A percentile compares a stretch with the other conserved stretches of the same genome.
phyloP scores from a whole-genome alignment of 2,888 invertebrate genomes.

The Caenorhabditis sp. region DNA sequence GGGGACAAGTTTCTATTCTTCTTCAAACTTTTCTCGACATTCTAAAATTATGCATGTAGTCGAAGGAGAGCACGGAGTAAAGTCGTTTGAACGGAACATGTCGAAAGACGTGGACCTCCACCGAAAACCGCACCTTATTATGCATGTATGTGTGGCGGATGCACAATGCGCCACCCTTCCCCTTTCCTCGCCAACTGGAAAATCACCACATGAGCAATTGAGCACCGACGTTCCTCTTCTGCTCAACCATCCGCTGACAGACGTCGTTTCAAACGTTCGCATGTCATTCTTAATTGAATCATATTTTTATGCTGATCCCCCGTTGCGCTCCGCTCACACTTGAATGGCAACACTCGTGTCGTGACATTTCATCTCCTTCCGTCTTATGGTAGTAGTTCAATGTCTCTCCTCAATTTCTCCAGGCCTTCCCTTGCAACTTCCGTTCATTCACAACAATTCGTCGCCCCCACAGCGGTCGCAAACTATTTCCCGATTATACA shows the following conservation, averaged over 20 bases:
- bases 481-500: constrained; percentile 64
- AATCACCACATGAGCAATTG: constrained; percentile 63
- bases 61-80: constrained; percentile 43
- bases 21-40: constrained; percentile 32
- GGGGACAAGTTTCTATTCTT: constrained; percentile 9
- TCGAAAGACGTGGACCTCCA: constrained; percentile 32
- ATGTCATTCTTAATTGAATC: constrained; percentile 62
- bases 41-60: constrained; percentile 65
- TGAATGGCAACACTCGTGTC: constrained; percentile 59
- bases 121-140: constrained; percentile 63
- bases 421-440: constrained; percentile 61
- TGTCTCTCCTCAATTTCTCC: constrained; percentile 57
- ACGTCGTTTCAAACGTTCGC: constrained; percentile 53
- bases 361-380: constrained; percentile 54
- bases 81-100: constrained; percentile 63
- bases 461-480: constrained; percentile 55
- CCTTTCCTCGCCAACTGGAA: constrained; percentile 42
- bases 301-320: constrained; percentile 64
- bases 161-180: constrained; percentile 42
- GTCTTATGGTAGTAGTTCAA: constrained; percentile 62
- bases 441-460: constrained; percentile 67
- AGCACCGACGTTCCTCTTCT: constrained; percentile 19
- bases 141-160: constrained; percentile 64
- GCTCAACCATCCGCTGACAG: constrained; percentile 10
- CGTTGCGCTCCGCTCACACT: constrained; percentile 52